phyloP scores from a whole-genome alignment of 2,113 vertebrate genomes.

The Mixornis gularis region DNA sequence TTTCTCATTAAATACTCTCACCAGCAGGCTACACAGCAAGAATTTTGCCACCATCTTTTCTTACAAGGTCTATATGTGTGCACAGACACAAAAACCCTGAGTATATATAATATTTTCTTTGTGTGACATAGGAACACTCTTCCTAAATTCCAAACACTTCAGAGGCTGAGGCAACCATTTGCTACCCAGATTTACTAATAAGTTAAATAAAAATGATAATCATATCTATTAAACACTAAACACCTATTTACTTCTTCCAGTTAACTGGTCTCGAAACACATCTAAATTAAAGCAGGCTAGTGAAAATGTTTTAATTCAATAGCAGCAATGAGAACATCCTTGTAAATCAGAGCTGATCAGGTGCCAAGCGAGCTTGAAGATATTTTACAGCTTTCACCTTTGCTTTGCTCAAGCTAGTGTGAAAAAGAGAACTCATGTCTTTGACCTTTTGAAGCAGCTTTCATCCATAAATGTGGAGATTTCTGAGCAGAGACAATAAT shows the following conservation, averaged over 20 bases:
- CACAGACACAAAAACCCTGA: fast-evolving
- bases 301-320: background rate
- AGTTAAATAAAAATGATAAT: constrained; percentile 25
- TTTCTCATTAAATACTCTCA: background rate
- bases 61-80: background rate
- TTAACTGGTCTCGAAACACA: constrained; percentile 27
- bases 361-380: background rate
- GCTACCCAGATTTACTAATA: background rate
- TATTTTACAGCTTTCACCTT: constrained; percentile 32
- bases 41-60: background rate
- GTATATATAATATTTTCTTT: background rate
- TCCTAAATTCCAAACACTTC: background rate
- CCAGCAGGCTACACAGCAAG: background rate
- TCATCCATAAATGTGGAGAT: background rate
- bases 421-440: background rate
- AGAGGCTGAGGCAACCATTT: background rate
- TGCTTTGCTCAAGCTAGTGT: background rate
- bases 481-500: background rate
- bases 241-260: constrained; percentile 38
- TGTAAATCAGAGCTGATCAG: constrained; percentile 18
- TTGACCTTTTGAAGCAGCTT: background rate
- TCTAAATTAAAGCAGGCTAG: constrained; percentile 29
- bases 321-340: background rate
- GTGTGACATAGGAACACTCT: background rate
- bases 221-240: constrained; percentile 1